phyloP scores from a whole-genome alignment of 2,888 invertebrate species.

The Spodoptera exigua region DNA sequence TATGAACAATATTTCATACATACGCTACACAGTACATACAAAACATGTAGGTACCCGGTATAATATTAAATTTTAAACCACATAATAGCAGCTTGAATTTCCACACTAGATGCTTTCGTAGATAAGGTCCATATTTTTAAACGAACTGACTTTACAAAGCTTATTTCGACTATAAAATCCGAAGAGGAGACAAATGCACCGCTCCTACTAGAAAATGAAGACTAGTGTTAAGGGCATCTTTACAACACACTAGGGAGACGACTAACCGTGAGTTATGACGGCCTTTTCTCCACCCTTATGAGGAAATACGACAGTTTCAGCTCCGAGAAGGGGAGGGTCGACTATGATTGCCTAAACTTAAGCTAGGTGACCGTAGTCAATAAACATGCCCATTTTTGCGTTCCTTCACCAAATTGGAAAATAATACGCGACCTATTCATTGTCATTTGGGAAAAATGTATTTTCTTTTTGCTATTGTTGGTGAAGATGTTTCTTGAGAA shows the following conservation, averaged over 20 bases:
- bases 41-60: slow-evolving; percentile 5
- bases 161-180: slow-evolving; percentile 62
- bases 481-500: too few species aligned
- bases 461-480: slow-evolving; percentile 12
- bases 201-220: slow-evolving; percentile 84
- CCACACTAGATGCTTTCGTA: slow-evolving; percentile 36
- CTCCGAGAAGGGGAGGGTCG: slow-evolving; percentile 75
- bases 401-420: slow-evolving; percentile 41
- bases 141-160: slow-evolving; percentile 37
- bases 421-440: slow-evolving; percentile 42
- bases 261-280: slow-evolving; percentile 87
- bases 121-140: slow-evolving; percentile 49
- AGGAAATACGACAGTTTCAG: slow-evolving; percentile 88
- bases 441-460: slow-evolving; percentile 38
- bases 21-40: too few species aligned
- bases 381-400: slow-evolving; percentile 59
- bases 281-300: slow-evolving; percentile 87
- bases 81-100: slow-evolving; percentile 19
- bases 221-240: slow-evolving; percentile 88
- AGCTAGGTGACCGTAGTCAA: slow-evolving; percentile 66
- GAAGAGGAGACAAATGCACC: slow-evolving; percentile 72
- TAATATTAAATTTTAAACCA: slow-evolving; percentile 36
- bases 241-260: slow-evolving; percentile 85
- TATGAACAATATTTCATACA: too few species aligned
- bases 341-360: slow-evolving; percentile 82